Conservation (phyloP, 2,113 vertebrate genomes). For the Gobius niger region DNA sequence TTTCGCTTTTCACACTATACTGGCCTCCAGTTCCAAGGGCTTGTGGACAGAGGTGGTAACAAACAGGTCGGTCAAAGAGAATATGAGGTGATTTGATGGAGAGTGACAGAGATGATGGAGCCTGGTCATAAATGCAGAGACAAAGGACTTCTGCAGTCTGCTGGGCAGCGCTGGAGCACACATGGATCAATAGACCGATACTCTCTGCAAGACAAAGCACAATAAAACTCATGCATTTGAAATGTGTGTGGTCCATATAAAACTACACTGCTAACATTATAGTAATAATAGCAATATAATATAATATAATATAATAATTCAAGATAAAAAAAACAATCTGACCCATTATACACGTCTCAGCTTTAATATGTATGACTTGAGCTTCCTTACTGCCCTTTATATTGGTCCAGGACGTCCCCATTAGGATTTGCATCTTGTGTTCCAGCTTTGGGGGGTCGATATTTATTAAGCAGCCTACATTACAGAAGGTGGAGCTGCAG, state of each 20-base stretch:
- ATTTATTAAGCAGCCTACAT: constrained; percentile 66
- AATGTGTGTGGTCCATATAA: neutral
- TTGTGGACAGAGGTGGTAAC: constrained; percentile 6
- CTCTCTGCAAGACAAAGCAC: constrained; percentile 24
- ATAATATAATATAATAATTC: neutral
- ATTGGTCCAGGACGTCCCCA: constrained; percentile 30
- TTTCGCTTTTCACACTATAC: no score
- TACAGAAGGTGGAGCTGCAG: constrained; percentile 53
- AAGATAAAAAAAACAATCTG: neutral
- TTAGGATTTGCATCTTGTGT: constrained; percentile 63
- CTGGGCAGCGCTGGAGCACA: constrained; percentile 21
- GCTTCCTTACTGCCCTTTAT: constrained; percentile 52
- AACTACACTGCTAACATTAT: neutral
- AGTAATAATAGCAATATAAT: neutral
- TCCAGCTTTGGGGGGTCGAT: constrained; percentile 59
- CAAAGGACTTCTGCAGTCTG: constrained; percentile 35
- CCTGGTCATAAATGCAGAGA: constrained; percentile 45
- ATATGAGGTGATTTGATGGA: constrained; percentile 19
- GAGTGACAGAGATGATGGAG: constrained; percentile 41
- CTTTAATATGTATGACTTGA: constrained; percentile 11
- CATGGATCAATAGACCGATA: constrained; percentile 41
- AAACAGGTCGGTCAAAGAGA: constrained; percentile 8
- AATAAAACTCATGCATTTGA: constrained; percentile 10
- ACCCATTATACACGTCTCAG: neutral
- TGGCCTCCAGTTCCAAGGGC: no score